These are phyloP conservation scores for Ditula angustiorana DNA, from an alignment of 2,888 invertebrate species.

Conservation along the genomic window DNA sequence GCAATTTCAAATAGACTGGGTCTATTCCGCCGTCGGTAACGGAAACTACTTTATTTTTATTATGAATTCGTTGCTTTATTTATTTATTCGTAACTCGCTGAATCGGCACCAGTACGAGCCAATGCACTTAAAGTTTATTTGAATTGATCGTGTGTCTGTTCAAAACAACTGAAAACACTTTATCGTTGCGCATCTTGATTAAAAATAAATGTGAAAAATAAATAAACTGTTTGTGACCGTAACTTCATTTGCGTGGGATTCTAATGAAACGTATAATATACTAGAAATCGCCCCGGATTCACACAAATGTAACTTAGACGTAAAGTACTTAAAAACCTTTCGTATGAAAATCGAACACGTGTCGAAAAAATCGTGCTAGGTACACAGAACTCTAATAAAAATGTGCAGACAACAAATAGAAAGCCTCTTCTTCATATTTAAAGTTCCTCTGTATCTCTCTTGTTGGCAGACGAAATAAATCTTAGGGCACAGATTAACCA, in stretches of 20 bases:
- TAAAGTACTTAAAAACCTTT: no score
- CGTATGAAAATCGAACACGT: no score
- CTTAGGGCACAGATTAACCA: slow-evolving; percentile 15
- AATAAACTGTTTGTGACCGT: no score
- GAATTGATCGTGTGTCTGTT: slow-evolving; percentile 45
- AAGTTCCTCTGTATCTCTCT: neutral
- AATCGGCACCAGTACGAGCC: slow-evolving; percentile 50
- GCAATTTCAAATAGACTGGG: neutral
- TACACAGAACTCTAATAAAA: no score
- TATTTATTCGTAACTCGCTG: slow-evolving; percentile 49
- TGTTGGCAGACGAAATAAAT: slow-evolving; percentile 9
- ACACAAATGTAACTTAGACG: no score
- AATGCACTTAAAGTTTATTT: slow-evolving; percentile 56
- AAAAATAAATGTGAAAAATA: slow-evolving; percentile 1
- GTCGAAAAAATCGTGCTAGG: no score
- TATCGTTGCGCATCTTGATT: slow-evolving; percentile 9
- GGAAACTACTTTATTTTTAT: slow-evolving; percentile 28
- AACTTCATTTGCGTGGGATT: no score
- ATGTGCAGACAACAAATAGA: slow-evolving; percentile 16
- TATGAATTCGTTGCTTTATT: slow-evolving; percentile 47
- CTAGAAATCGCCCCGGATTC: no score
- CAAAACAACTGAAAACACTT: slow-evolving; percentile 16
- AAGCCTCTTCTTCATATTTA: slow-evolving; percentile 13
- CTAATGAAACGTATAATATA: no score
- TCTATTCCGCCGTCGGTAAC: slow-evolving; percentile 10